phyloP scores from a whole-genome alignment of 1,140 invertebrate species.

The Diachasma alloeum region DNA sequence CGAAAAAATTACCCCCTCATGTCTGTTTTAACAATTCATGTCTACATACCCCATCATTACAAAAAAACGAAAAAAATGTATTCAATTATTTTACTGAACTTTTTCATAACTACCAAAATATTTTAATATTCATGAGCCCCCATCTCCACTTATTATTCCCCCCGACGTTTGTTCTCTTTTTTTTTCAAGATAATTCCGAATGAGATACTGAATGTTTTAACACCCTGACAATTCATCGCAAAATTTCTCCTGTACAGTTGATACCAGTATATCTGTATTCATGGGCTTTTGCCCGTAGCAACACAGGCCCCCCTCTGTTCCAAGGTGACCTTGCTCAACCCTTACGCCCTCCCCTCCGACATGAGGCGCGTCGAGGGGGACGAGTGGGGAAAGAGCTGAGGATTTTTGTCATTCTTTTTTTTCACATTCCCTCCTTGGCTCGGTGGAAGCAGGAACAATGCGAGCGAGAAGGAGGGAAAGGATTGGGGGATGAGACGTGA shows the following conservation, averaged over 20 bases:
- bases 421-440: too few species aligned
- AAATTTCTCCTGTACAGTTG: neutral
- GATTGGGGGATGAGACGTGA: neutral
- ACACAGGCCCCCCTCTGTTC: slow-evolving; percentile 6
- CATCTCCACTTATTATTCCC: neutral
- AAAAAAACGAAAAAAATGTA: too few species aligned
- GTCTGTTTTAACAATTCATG: too few species aligned
- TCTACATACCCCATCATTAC: too few species aligned
- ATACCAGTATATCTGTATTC: neutral
- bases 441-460: neutral
- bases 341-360: slow-evolving; percentile 33
- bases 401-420: neutral
- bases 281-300: slow-evolving; percentile 9
- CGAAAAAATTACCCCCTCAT: too few species aligned
- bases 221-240: neutral
- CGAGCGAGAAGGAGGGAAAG: slow-evolving; percentile 7
- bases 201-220: neutral
- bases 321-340: slow-evolving; percentile 43
- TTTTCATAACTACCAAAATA: too few species aligned
- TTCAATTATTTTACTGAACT: too few species aligned
- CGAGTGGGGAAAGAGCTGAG: neutral
- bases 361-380: slow-evolving; percentile 21
- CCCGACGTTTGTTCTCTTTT: too few species aligned
- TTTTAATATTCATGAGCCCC: neutral
- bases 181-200: neutral